phyloP scores from a whole-genome alignment of 2,113 vertebrate species.

The Herpetotheres cachinnans region DNA sequence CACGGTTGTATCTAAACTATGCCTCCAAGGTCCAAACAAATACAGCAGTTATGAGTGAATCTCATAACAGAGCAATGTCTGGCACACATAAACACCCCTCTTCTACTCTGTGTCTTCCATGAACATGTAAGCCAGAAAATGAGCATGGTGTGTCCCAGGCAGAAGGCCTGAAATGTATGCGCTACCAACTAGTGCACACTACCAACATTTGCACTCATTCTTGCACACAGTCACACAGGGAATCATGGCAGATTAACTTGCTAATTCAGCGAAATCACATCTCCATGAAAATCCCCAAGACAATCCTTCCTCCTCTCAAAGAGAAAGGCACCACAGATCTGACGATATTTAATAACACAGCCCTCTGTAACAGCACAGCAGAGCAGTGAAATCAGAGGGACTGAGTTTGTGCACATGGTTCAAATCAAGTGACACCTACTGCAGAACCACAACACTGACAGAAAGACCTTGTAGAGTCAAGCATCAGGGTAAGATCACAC shows the following conservation, averaged over 20 bases:
- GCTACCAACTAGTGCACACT: neutral
- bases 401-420: neutral
- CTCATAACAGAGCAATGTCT: neutral
- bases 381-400: neutral
- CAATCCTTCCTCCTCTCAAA: neutral
- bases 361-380: neutral
- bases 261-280: neutral
- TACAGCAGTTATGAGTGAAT: neutral
- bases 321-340: neutral
- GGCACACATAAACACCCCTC: neutral
- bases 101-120: neutral
- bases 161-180: neutral
- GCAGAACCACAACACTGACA: neutral
- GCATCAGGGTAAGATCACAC: neutral
- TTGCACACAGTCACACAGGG: neutral
- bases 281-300: neutral
- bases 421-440: neutral
- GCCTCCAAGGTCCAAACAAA: neutral
- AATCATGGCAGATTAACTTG: neutral
- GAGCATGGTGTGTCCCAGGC: neutral
- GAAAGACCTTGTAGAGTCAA: neutral
- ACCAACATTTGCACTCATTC: neutral
- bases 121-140: neutral
- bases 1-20: neutral
- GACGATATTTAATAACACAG: neutral